These are phyloP conservation scores for Greenwoodochromis staneri DNA, from an alignment of 2,113 vertebrate genomes.

Conservation along the genomic window DNA sequence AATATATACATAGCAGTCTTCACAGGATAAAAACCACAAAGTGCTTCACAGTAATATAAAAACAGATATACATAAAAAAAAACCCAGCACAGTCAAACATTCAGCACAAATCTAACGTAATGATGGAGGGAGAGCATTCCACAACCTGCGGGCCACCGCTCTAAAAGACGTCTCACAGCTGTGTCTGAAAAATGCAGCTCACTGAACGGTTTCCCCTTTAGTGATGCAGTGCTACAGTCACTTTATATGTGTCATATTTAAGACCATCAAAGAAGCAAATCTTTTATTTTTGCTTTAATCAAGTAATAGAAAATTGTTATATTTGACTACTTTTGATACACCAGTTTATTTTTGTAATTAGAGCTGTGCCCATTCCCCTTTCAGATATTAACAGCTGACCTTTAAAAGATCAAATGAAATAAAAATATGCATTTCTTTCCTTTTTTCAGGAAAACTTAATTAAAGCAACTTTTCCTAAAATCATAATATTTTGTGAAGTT, in stretches of 20 bases:
- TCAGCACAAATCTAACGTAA: not conserved
- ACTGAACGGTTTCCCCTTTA: not conserved
- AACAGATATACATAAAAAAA: not conserved
- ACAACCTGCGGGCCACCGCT: not conserved
- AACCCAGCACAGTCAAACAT: accelerated
- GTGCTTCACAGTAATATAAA: not conserved
- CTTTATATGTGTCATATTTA: not conserved
- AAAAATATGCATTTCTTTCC: not conserved
- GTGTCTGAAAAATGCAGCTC: not conserved
- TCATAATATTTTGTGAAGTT: not conserved
- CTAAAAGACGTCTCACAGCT: not conserved
- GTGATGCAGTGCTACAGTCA: not conserved
- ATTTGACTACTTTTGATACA: not conserved
- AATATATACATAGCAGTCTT: not conserved
- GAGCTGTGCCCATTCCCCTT: not conserved
- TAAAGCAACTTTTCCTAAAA: not conserved
- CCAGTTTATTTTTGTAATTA: accelerated
- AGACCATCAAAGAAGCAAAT: not conserved
- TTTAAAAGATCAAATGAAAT: not conserved
- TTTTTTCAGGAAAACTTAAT: not conserved
- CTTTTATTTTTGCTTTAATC: not conserved
- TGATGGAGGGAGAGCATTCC: not conserved
- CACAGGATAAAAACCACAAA: not conserved
- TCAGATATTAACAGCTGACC: not conserved
- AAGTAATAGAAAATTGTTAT: not conserved